These are phyloP conservation scores for Probaryconus sp. DNA, from an alignment of 1,140 invertebrate genomes.

Conservation along the genomic window DNA sequence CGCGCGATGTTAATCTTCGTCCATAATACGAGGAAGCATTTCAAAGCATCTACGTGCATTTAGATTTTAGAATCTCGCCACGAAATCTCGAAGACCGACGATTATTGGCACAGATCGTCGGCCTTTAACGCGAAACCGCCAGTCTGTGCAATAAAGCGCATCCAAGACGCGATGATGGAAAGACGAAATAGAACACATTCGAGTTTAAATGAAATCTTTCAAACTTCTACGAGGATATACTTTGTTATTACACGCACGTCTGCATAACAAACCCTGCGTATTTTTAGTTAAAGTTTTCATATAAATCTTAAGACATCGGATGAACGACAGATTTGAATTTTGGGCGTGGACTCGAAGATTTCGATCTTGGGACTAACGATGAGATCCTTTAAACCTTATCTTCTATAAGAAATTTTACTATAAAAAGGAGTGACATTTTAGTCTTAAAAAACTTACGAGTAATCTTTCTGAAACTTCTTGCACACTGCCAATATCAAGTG, in stretches of 20 bases:
- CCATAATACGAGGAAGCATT: conserved; percentile 44
- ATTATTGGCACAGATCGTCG: conserved; percentile 57
- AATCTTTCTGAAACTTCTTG: conserved; percentile 78
- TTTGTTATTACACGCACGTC: conserved; percentile 24
- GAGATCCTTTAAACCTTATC: no score
- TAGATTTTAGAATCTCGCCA: no score
- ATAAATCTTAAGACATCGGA: no score
- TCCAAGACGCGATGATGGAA: conserved; percentile 41
- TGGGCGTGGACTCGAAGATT: conserved; percentile 2
- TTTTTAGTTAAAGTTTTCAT: conserved; percentile 46
- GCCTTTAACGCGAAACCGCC: conserved; percentile 43
- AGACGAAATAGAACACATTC: conserved; percentile 49
- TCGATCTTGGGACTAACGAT: no score
- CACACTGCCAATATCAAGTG: conserved; percentile 93
- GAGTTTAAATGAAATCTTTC: conserved; percentile 47
- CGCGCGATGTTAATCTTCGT: conserved; percentile 55
- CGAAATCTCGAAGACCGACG: conserved; percentile 45
- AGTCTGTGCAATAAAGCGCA: conserved; percentile 53
- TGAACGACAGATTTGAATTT: conserved; percentile 33
- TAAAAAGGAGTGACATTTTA: conserved; percentile 3
- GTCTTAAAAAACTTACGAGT: conserved; percentile 78
- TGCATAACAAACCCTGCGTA: conserved; percentile 14
- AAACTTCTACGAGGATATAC: conserved; percentile 39
- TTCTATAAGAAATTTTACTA: conserved; percentile 3
- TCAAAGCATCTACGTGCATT: conserved; percentile 34